Percentiles rank a stretch among this genome's conserved stretches.
Conservation (phyloP, 2,888 invertebrate genomes). For the Hedya salicella region DNA sequence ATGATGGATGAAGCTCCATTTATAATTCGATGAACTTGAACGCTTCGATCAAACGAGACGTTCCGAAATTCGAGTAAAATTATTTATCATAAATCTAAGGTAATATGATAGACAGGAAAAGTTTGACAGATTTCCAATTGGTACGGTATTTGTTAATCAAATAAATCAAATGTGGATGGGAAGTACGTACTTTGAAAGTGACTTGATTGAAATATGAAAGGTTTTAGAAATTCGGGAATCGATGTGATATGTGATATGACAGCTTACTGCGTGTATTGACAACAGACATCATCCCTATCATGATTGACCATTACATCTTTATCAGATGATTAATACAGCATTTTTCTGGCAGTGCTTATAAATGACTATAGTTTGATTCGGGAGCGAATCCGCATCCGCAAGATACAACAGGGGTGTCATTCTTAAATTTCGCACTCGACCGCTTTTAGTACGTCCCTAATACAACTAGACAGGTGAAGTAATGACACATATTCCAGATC, state of each 20-base stretch:
- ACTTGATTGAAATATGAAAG: neutral
- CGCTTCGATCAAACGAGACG: conserved; percentile 30
- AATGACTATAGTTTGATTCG: no score
- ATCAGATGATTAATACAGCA: no score
- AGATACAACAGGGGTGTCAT: no score
- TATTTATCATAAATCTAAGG: conserved; percentile 29
- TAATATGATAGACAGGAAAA: conserved; percentile 33
- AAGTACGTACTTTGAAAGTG: neutral
- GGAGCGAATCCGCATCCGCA: no score
- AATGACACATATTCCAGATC: no score
- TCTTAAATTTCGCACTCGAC: no score
- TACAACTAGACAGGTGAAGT: no score
- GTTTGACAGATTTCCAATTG: conserved; percentile 19
- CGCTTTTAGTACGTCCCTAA: no score
- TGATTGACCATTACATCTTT: no score
- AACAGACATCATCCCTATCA: no score
- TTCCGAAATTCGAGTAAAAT: conserved; percentile 25
- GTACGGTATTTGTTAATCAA: neutral
- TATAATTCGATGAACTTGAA: conserved; percentile 23
- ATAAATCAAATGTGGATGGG: conserved; percentile 2
- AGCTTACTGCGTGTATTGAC: neutral
- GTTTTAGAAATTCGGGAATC: neutral
- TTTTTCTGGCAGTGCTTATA: no score
- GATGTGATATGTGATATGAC: neutral
- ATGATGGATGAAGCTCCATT: conserved; percentile 29